These are phyloP conservation scores for Dunckerocampus dactyliophorus DNA, from an alignment of 2,113 vertebrate species.

Conservation along the genomic window DNA sequence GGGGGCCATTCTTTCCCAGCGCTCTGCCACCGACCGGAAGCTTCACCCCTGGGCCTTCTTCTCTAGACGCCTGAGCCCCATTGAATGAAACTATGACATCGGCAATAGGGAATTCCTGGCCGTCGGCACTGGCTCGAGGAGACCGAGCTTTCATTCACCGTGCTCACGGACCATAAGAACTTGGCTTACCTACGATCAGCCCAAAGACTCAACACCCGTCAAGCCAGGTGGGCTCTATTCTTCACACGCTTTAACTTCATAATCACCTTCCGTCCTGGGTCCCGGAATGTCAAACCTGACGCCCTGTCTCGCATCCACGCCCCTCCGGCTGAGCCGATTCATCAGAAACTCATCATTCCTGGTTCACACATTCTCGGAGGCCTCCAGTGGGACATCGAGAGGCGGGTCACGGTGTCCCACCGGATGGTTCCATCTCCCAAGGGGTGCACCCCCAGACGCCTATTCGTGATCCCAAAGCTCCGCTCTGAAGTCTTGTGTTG, in stretches of 20 bases:
- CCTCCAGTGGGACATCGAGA: not conserved
- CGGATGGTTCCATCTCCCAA: too few relatives aligned
- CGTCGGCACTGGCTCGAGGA: too few relatives aligned
- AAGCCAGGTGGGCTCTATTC: not conserved
- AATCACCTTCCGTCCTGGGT: not conserved
- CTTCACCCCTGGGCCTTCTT: too few relatives aligned
- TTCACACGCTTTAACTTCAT: not conserved
- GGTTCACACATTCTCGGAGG: not conserved
- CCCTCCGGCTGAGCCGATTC: not conserved
- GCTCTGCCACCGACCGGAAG: too few relatives aligned
- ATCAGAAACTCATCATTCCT: not conserved
- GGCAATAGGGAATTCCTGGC: too few relatives aligned
- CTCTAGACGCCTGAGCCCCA: too few relatives aligned
- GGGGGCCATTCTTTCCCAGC: too few relatives aligned
- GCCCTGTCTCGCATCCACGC: not conserved
- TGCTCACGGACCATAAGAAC: not conserved
- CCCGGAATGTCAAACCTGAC: not conserved
- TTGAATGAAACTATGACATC: too few relatives aligned
- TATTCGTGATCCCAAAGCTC: not conserved
- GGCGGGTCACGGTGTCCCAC: not conserved
- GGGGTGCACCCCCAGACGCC: not conserved
- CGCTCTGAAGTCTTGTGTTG: not conserved
- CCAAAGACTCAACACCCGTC: not conserved
- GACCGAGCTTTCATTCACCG: too few relatives aligned
- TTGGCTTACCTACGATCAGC: not conserved